Percentiles rank a stretch among this genome's conserved stretches.
These are phyloP conservation scores for Autographa gamma DNA, from an alignment of 2,888 invertebrate genomes.

Conservation along the genomic window DNA sequence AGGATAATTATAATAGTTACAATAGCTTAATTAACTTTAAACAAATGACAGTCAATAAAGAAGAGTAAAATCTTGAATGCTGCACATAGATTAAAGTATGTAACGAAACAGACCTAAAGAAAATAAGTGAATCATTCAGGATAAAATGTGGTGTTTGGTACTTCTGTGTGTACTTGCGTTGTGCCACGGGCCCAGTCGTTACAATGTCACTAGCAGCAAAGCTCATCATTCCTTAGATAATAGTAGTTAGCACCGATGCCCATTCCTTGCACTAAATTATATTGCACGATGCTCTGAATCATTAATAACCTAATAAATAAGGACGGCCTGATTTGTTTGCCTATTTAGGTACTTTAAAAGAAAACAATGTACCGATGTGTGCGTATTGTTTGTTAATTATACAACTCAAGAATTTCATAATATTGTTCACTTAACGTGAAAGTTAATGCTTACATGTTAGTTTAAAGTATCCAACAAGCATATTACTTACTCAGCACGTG, in stretches of 20 bases:
- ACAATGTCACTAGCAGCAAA: constrained; percentile 37
- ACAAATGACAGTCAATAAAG: too few species aligned
- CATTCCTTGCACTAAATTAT: constrained; percentile 46
- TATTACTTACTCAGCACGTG: neutral
- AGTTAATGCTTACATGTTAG: neutral
- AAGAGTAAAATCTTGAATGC: too few species aligned
- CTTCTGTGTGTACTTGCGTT: constrained; percentile 19
- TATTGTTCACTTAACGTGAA: neutral
- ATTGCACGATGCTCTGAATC: constrained; percentile 45
- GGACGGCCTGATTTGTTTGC: constrained; percentile 44
- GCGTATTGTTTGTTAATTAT: constrained; percentile 2
- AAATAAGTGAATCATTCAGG: too few species aligned
- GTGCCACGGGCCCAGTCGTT: constrained; percentile 4
- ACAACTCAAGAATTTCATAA: neutral
- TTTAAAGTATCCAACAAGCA: neutral
- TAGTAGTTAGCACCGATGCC: constrained; percentile 25
- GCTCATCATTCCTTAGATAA: constrained; percentile 41
- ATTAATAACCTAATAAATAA: constrained; percentile 50
- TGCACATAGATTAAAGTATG: too few species aligned
- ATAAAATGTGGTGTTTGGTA: neutral
- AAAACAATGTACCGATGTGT: constrained; percentile 25
- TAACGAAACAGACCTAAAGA: too few species aligned
- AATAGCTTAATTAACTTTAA: too few species aligned
- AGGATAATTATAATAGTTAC: too few species aligned
- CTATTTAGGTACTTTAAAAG: constrained; percentile 38